phyloP scores from a whole-genome alignment of 2,113 vertebrate genomes.

The Misgurnus anguillicaudatus region DNA sequence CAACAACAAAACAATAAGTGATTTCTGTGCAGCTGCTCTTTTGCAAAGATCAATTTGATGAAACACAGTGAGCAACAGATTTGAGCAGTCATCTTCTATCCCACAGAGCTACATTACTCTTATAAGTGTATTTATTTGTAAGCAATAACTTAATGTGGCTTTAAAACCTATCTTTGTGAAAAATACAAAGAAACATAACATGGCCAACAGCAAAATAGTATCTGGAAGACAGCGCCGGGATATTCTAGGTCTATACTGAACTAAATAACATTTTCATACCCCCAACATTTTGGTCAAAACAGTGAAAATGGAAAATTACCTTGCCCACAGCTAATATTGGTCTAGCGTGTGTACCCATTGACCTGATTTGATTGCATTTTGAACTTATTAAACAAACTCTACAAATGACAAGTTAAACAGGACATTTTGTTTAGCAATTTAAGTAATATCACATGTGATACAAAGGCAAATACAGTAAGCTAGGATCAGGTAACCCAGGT shows the following conservation, averaged over 20 bases:
- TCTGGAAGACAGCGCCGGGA: too few relatives aligned
- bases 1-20: constrained; percentile 7
- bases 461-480: constrained; percentile 3
- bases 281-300: not conserved
- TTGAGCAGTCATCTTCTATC: not conserved
- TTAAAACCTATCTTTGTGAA: not conserved
- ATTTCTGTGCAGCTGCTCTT: not conserved
- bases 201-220: too few relatives aligned
- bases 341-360: not conserved
- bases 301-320: not conserved
- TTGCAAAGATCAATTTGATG: not conserved
- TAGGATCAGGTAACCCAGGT: constrained; percentile 30
- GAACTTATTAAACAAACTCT: constrained; percentile 37
- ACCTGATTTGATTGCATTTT: constrained; percentile 39
- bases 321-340: not conserved
- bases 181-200: not conserved
- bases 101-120: not conserved
- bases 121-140: not conserved
- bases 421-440: constrained; percentile 30
- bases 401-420: constrained; percentile 11
- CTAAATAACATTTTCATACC: too few relatives aligned
- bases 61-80: not conserved
- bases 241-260: not conserved
- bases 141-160: not conserved
- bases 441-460: constrained; percentile 40